A percentile compares a stretch with the other conserved stretches of the same genome.
Evolutionary conservation across 2,888 invertebrate genomes (phyloP).

Genomic region (Elegia similella): DNA sequence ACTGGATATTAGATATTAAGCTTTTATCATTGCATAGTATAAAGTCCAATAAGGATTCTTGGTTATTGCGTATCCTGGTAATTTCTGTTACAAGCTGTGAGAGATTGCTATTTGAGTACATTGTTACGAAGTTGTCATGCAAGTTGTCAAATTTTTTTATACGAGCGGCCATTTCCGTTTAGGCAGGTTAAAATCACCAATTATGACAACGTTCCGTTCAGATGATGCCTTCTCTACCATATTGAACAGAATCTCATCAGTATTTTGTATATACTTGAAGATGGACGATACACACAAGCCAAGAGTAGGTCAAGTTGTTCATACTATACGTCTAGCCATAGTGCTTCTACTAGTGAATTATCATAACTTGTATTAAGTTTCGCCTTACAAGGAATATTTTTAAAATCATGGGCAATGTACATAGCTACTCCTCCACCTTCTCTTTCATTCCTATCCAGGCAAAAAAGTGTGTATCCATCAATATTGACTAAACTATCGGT

Average conservation of each 20-base stretch:
- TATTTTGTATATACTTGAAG: not conserved
- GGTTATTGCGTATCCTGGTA: not conserved
- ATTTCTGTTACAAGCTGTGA: not conserved
- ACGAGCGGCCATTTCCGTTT: not conserved
- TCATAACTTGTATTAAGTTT: not conserved
- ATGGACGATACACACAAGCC: not conserved
- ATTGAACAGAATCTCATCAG: not conserved
- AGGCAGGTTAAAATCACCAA: not conserved
- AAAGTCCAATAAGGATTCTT: not conserved
- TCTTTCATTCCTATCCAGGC: not conserved
- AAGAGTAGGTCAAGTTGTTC: not conserved
- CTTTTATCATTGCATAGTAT: not conserved
- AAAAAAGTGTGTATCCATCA: constrained; percentile 6
- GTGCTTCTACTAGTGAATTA: too few species aligned
- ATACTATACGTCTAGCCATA: not conserved
- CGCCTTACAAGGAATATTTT: not conserved
- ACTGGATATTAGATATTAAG: not conserved
- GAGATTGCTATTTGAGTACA: not conserved
- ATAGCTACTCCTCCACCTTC: not conserved
- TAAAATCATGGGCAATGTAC: not conserved
- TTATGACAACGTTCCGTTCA: not conserved
- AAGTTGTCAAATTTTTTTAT: not conserved
- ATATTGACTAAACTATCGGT: too few species aligned
- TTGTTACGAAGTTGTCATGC: not conserved
- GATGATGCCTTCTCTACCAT: too few species aligned